Percentiles rank a stretch among this genome's conserved stretches.
These are phyloP conservation scores for Chlamydotis undulata DNA, from an alignment of 2,113 vertebrate species.

Conservation along the genomic window DNA sequence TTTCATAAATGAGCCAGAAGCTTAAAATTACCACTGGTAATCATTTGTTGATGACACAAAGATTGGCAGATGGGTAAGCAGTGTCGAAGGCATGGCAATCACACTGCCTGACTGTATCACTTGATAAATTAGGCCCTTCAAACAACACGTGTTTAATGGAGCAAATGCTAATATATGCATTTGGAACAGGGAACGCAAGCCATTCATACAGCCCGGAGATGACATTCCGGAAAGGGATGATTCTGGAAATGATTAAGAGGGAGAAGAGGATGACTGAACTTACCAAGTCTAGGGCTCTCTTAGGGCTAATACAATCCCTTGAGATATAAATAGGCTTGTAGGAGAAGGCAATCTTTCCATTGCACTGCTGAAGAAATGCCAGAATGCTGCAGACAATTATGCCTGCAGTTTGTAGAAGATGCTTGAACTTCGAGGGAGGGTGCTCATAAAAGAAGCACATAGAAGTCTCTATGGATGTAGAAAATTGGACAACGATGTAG, in stretches of 20 bases:
- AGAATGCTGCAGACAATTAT: neutral
- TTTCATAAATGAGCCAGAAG: neutral
- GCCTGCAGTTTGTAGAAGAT: neutral
- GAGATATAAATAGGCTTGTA: neutral
- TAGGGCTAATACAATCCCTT: neutral
- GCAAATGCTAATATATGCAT: neutral
- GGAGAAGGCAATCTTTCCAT: neutral
- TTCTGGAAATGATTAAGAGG: neutral
- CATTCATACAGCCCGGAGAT: neutral
- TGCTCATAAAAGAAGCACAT: neutral
- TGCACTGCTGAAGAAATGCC: neutral
- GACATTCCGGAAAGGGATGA: neutral
- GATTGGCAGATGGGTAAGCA: slow-evolving; percentile 40
- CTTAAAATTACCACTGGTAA: neutral
- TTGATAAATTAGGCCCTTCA: slow-evolving; percentile 35
- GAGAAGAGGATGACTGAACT: neutral
- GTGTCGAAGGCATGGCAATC: neutral
- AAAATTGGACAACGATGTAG: neutral
- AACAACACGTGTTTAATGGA: neutral
- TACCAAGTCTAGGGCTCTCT: neutral
- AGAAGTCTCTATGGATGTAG: neutral
- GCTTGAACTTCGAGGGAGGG: neutral
- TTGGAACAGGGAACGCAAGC: neutral
- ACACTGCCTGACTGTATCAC: neutral
- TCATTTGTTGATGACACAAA: slow-evolving; percentile 50